Conservation (phyloP, 2,113 vertebrate species). For the Felis chaus region DNA sequence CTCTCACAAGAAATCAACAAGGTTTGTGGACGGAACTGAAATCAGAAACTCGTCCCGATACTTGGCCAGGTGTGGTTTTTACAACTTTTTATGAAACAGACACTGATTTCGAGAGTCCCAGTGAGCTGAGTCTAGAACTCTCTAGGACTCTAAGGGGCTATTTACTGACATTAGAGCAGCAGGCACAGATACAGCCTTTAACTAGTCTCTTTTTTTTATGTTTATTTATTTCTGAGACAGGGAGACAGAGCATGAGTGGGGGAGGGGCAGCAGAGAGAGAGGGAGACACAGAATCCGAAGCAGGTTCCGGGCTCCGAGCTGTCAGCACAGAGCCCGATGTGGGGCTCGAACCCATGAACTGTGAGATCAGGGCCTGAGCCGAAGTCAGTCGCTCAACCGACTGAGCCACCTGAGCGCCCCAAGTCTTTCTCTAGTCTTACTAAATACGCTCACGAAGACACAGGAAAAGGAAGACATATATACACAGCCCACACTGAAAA, state of each 20-base stretch:
- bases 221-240: too few relatives aligned
- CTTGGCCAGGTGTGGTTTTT: slow-evolving; percentile 41
- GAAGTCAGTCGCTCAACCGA: too few relatives aligned
- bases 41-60: neutral
- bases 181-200: neutral
- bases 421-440: neutral
- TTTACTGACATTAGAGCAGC: neutral
- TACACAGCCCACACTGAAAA: neutral
- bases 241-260: too few relatives aligned
- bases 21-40: slow-evolving; percentile 29
- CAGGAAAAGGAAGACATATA: neutral
- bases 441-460: neutral
- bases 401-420: too few relatives aligned
- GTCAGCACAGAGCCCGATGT: too few relatives aligned
- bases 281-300: too few relatives aligned
- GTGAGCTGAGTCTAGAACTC: neutral
- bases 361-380: too few relatives aligned
- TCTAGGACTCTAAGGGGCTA: neutral
- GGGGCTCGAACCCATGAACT: too few relatives aligned
- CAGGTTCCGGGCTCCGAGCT: too few relatives aligned
- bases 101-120: slow-evolving; percentile 27
- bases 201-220: too few relatives aligned
- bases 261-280: too few relatives aligned
- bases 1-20: neutral
- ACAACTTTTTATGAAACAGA: slow-evolving; percentile 46